A percentile compares a stretch with the other conserved stretches of the same genome.
Conservation (phyloP, 2,113 vertebrate species). For the Tyto alba region DNA sequence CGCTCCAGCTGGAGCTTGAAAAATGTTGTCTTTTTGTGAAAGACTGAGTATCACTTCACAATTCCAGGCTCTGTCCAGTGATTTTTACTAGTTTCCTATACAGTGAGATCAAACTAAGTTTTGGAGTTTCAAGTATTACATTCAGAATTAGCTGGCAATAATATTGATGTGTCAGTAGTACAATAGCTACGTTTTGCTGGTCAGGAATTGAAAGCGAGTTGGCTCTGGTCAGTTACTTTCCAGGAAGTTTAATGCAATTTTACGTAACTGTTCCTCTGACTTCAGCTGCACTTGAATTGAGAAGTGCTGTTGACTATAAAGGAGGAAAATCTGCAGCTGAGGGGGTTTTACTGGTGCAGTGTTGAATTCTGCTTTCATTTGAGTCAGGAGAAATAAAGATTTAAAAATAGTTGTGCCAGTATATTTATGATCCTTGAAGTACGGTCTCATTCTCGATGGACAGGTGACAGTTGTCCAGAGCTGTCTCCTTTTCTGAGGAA, state of each 20-base stretch:
- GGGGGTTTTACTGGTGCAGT: background rate
- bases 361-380: background rate
- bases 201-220: background rate
- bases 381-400: background rate
- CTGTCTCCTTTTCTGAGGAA: background rate
- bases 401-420: background rate
- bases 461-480: background rate
- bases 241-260: background rate
- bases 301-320: background rate
- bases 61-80: background rate
- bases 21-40: background rate
- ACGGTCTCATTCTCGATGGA: background rate
- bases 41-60: background rate
- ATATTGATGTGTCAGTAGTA: background rate
- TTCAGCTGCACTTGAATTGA: background rate
- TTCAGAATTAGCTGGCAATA: background rate
- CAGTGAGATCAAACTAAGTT: background rate
- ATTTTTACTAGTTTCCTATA: background rate
- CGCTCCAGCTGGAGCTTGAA: background rate
- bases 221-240: background rate
- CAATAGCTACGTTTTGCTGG: background rate
- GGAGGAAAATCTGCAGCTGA: background rate
- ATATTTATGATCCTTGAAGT: background rate
- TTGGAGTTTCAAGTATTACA: background rate
- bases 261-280: background rate